A percentile compares a stretch with the other conserved stretches of the same genome.
phyloP scores from a whole-genome alignment of 1,140 invertebrate genomes.

The Drosophila ambigua region DNA sequence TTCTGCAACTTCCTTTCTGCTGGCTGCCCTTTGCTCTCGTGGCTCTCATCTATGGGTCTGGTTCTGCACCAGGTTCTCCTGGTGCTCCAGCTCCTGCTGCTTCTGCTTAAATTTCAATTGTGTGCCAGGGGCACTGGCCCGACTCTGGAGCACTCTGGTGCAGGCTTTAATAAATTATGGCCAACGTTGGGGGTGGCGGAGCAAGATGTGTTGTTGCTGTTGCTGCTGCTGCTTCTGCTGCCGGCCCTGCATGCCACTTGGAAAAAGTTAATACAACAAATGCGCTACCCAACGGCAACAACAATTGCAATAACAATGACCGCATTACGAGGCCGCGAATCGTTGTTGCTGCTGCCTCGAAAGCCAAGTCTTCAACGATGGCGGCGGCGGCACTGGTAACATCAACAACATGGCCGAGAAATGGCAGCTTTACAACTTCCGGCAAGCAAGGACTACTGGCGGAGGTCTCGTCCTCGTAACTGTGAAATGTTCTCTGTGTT shows the following conservation, averaged over 20 bases:
- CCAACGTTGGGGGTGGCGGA: conserved; percentile 33
- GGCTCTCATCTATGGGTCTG: neutral
- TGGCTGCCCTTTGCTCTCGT: conserved; percentile 32
- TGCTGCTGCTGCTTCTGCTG: conserved; percentile 26
- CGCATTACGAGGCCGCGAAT: conserved; percentile 81
- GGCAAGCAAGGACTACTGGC: conserved; percentile 58
- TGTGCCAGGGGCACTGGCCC: conserved; percentile 66
- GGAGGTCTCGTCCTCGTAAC: conserved; percentile 29
- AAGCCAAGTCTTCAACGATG: conserved; percentile 45
- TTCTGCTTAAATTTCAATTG: conserved; percentile 80
- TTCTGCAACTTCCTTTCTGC: conserved; percentile 63
- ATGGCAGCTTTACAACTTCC: conserved; percentile 83
- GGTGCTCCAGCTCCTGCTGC: conserved; percentile 16
- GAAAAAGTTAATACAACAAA: conserved; percentile 80
- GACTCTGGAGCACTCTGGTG: conserved; percentile 78
- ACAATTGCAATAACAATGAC: conserved; percentile 73
- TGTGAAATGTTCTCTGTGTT: conserved; percentile 59
- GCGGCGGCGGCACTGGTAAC: conserved; percentile 48
- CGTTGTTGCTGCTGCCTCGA: conserved; percentile 48
- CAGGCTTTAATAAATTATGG: conserved; percentile 82
- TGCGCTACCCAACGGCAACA: conserved; percentile 61
- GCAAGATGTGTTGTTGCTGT: conserved; percentile 25
- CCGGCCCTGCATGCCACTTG: conserved; percentile 69
- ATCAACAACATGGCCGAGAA: conserved; percentile 74
- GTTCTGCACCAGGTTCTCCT: conserved; percentile 24